Conservation (phyloP, 2,888 invertebrate species). For the Drosophila conformis region DNA sequence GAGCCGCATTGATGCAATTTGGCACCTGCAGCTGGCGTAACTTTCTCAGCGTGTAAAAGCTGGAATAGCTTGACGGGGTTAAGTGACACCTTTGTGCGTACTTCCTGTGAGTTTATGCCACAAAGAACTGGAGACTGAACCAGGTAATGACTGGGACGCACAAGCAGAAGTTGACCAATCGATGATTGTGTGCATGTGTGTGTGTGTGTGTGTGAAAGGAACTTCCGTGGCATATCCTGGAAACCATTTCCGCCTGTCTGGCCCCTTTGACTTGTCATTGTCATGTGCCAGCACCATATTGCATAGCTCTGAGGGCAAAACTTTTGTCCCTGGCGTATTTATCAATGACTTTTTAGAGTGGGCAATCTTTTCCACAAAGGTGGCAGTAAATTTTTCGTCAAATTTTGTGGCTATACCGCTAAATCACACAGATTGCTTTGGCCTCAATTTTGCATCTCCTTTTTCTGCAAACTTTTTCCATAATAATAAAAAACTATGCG, state of each 20-base stretch:
- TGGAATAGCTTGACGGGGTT: slow-evolving; percentile 31
- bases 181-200: slow-evolving; percentile 23
- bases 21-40: slow-evolving; percentile 15
- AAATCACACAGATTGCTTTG: slow-evolving; percentile 19
- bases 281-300: slow-evolving; percentile 51
- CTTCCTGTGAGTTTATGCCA: slow-evolving; percentile 57
- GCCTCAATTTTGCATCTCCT: slow-evolving; percentile 7
- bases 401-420: slow-evolving; percentile 34
- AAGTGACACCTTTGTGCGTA: slow-evolving; percentile 61
- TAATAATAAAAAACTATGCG: slow-evolving; percentile 22
- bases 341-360: slow-evolving; percentile 56
- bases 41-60: slow-evolving; percentile 10
- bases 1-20: background rate
- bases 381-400: slow-evolving; percentile 31
- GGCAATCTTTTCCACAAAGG: slow-evolving; percentile 33
- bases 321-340: slow-evolving; percentile 56
- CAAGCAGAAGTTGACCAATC: slow-evolving; percentile 69
- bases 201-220: slow-evolving; percentile 40
- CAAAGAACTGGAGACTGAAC: slow-evolving; percentile 30
- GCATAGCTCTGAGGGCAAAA: slow-evolving; percentile 20
- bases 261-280: slow-evolving; percentile 67
- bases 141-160: background rate
- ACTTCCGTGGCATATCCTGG: slow-evolving; percentile 67
- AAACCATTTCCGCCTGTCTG: slow-evolving; percentile 52
- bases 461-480: slow-evolving; percentile 34